Conservation (phyloP, 2,888 invertebrate species). For the Brassicogethes aeneus region DNA sequence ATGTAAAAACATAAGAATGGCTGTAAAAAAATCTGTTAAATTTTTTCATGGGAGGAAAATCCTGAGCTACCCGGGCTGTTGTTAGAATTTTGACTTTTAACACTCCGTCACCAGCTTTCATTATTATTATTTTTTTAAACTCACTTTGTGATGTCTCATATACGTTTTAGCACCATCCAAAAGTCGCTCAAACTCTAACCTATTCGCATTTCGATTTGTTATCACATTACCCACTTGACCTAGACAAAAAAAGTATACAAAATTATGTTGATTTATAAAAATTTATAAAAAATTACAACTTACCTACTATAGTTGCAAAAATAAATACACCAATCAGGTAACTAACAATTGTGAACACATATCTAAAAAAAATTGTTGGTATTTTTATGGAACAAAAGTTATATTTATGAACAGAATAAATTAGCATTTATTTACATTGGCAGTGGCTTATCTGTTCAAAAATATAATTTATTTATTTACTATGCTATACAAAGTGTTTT, state of each 20-base stretch:
- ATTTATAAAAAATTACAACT: slow-evolving; percentile 39
- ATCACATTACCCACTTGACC: slow-evolving; percentile 97
- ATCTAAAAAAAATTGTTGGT: slow-evolving; percentile 65
- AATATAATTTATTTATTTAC: neutral
- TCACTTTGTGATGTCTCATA: slow-evolving; percentile 91
- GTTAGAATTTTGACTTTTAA: too few species aligned
- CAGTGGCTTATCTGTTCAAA: slow-evolving; percentile 18
- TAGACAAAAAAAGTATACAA: slow-evolving; percentile 38
- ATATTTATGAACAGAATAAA: slow-evolving; percentile 35
- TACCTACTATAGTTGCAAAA: slow-evolving; percentile 92
- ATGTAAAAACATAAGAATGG: too few species aligned
- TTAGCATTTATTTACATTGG: slow-evolving; percentile 13
- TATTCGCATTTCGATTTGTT: slow-evolving; percentile 92
- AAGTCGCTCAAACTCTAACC: slow-evolving; percentile 88
- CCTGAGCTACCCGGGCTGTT: too few species aligned
- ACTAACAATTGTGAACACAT: slow-evolving; percentile 93
- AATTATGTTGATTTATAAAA: neutral
- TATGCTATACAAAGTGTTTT: slow-evolving; percentile 7
- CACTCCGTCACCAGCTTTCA: too few species aligned
- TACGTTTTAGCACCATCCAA: slow-evolving; percentile 95
- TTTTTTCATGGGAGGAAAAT: too few species aligned
- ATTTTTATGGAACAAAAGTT: too few species aligned
- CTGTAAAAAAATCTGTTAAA: too few species aligned
- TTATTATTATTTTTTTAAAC: too few species aligned
- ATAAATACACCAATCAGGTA: slow-evolving; percentile 96